Base-by-base conservation (phyloP, 2,797 vertebrate species). In the Falco cherrug region DNA sequence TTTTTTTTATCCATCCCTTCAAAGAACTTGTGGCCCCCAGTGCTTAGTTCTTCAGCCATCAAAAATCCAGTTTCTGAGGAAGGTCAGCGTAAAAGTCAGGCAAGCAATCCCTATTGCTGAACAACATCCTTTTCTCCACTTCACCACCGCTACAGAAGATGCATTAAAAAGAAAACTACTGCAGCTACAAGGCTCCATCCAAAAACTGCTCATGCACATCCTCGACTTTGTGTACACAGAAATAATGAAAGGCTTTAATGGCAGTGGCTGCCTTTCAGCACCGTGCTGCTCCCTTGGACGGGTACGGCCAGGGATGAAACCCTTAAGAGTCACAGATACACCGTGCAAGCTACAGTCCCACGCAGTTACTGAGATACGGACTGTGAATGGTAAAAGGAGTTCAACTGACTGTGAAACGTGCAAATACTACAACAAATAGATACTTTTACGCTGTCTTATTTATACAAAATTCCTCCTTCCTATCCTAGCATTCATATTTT, bases 391-490 rank as follows among this genome's bases (percentile, higher is more conserved):
- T 35, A 83, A 90, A 80, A 84, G 57, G 61, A 84, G 57, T 67
- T 95, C 82, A 96, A 71, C 54, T 91, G 92, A 65, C 82, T 33
- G 0, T 75, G 68, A 95, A 91, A 93, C 65, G 79, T 65, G 68
- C 71, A 89, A 92, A 87, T 77, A 74, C 69, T 48, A 90, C 45
- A 95, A 87, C 71, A 95, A 95, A 89, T 22, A 89, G 83, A 54
- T 29, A 89, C 51, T 87, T 91, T 80, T 9, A 63, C 28, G 12
- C 48, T 50, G 57, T 28, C 71, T 53, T 29, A 65, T 33, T 94
- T 68, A 61, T 22, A 85, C 4, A 69, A 51, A 78, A 48, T 41
- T 47, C 37, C 37, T 93, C 43, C 50, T 68, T 90, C 31, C 25
- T 26, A 51, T 56, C 8, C 47, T 33, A 60, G 17, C 16, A 35